These are phyloP conservation scores for Pocillopora verrucosa DNA, from an alignment of 64 coral and sea anemone genomes.

Conservation along the genomic window DNA sequence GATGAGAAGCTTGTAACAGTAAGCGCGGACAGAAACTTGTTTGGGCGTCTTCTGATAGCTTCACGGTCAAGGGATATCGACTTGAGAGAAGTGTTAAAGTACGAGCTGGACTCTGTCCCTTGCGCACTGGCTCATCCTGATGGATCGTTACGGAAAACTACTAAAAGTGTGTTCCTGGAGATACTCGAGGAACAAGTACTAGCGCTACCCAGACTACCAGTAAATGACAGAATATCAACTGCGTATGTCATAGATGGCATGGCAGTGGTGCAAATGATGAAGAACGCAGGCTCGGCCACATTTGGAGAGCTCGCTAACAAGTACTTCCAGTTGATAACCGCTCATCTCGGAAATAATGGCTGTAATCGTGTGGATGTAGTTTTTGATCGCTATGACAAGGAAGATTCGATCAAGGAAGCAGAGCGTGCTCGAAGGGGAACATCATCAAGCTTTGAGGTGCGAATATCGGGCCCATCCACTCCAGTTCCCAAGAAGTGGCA, in stretches of 20 bases:
- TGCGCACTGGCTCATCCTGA: background rate
- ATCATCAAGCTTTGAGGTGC: conserved; percentile 3
- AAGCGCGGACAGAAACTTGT: conserved; percentile 16
- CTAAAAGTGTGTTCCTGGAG: conserved; percentile 9
- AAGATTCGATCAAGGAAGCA: conserved; percentile 30
- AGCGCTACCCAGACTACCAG: background rate
- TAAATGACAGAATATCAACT: background rate
- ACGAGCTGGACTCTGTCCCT: conserved; percentile 30
- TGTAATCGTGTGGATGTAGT: conserved; percentile 6
- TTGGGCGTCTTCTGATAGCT: conserved; percentile 15
- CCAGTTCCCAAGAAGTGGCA: conserved; percentile 28
- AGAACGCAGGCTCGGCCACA: background rate
- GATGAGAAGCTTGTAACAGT: conserved; percentile 36
- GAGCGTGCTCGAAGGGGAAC: conserved; percentile 12
- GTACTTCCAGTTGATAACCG: background rate
- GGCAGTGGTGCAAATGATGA: conserved; percentile 21
- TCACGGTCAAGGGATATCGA: background rate
- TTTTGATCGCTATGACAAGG: conserved; percentile 11
- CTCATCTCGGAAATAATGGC: background rate
- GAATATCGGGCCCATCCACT: conserved; percentile 21
- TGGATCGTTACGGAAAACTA: conserved; percentile 28
- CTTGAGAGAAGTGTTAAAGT: background rate
- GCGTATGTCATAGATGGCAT: conserved; percentile 30
- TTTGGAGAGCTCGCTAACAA: conserved; percentile 11
- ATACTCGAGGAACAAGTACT: background rate